Evolutionary conservation across 2,888 invertebrate genomes (phyloP).

Genomic region (Mimachlamys varia): DNA sequence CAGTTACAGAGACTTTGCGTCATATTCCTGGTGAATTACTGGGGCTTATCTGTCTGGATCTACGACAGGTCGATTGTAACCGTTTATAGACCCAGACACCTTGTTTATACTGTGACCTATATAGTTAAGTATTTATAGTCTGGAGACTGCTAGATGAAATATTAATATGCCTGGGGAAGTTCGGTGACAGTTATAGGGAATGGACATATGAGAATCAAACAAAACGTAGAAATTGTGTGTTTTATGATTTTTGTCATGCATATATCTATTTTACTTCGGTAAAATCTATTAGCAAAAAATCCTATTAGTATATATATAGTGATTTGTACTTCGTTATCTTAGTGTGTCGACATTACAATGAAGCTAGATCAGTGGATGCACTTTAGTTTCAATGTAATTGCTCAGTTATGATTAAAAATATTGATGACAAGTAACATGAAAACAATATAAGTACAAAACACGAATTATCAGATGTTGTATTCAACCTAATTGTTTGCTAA

Average conservation of each 20-base stretch:
- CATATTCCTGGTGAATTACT: background rate
- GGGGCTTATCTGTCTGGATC: conserved; percentile 1
- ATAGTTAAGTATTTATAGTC: background rate
- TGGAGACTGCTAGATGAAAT: background rate
- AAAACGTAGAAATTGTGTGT: background rate
- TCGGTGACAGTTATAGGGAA: background rate
- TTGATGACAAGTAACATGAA: too few species aligned
- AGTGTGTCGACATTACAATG: too few species aligned
- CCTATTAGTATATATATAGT: too few species aligned
- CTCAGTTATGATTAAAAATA: too few species aligned
- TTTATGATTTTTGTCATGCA: background rate
- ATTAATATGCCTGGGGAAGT: background rate
- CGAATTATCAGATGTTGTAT: too few species aligned
- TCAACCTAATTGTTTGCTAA: too few species aligned
- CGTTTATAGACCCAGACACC: conserved; percentile 12
- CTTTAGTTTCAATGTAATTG: too few species aligned
- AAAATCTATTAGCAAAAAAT: too few species aligned
- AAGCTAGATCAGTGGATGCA: too few species aligned
- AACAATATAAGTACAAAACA: too few species aligned
- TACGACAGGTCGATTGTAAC: background rate
- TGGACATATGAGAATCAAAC: background rate
- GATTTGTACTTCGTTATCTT: too few species aligned
- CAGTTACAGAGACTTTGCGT: background rate
- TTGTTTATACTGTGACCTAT: background rate
- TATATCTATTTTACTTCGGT: background rate